Evolutionary conservation across 2,113 vertebrate genomes (phyloP).

Genomic region (Spea bombifrons): DNA sequence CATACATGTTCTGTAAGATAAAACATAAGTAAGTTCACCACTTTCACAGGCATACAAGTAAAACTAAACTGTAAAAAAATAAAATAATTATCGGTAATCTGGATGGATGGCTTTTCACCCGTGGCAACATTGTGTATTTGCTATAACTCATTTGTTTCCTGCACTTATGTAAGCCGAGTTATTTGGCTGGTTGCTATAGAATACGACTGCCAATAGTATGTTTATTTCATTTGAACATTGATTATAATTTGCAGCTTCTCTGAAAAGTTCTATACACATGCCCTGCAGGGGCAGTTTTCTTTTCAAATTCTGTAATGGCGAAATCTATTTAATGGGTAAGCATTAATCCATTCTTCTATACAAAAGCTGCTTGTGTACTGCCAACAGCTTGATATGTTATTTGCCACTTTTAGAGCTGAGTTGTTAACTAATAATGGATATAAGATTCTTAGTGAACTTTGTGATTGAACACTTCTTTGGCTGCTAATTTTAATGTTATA

Average conservation of each 20-base stretch:
- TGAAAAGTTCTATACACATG: not conserved
- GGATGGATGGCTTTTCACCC: not conserved
- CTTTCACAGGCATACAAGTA: too few species aligned
- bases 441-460: not conserved
- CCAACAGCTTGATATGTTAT: constrained; percentile 22
- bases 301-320: not conserved
- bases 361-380: not conserved
- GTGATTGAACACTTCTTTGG: constrained; percentile 9
- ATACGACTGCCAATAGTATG: not conserved
- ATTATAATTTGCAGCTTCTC: not conserved
- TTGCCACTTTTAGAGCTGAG: not conserved
- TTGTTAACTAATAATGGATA: constrained; percentile 15
- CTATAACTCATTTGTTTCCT: not conserved
- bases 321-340: constrained; percentile 9
- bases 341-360: constrained; percentile 1
- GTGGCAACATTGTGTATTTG: not conserved
- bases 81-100: too few species aligned
- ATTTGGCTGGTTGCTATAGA: not conserved
- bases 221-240: not conserved
- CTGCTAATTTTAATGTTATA: constrained; percentile 8
- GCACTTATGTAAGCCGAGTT: not conserved
- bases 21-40: too few species aligned
- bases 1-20: too few species aligned
- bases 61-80: too few species aligned
- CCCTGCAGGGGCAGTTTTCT: not conserved